A percentile compares a stretch with the other conserved stretches of the same genome.
phyloP scores from a whole-genome alignment of 2,113 vertebrate species.

The Carollia perspicillata region DNA sequence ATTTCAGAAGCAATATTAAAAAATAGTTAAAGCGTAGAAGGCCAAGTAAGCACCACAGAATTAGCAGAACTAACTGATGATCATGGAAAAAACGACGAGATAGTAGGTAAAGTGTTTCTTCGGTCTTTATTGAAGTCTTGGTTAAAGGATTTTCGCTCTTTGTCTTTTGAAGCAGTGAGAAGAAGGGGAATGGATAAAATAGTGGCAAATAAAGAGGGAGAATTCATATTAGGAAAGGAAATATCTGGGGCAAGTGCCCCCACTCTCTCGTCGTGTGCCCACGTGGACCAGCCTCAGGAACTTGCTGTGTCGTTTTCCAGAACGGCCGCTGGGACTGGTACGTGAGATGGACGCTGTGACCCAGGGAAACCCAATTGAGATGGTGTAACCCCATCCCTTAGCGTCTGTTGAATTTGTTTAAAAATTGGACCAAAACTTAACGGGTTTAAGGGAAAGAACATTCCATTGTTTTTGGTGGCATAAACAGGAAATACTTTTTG shows the following conservation, averaged over 20 bases:
- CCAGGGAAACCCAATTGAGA: not conserved
- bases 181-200: constrained; percentile 21
- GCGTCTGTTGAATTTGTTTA: not conserved
- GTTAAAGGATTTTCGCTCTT: constrained; percentile 16
- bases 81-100: constrained; percentile 17
- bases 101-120: constrained; percentile 4
- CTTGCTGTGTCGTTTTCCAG: not conserved
- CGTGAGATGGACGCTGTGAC: not conserved
- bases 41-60: not conserved
- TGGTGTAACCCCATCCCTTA: not conserved
- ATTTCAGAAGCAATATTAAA: constrained; percentile 31
- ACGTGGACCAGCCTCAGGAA: not conserved
- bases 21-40: constrained; percentile 54
- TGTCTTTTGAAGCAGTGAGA: constrained; percentile 38
- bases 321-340: not conserved
- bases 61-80: not conserved
- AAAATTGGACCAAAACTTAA: not conserved
- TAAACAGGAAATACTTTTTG: not conserved
- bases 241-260: not conserved
- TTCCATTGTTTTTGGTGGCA: not conserved
- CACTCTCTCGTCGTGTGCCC: not conserved
- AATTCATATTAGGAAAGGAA: not conserved
- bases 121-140: constrained; percentile 7
- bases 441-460: not conserved
- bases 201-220: not conserved